These are phyloP conservation scores for Anabas testudineus DNA, from an alignment of 2,797 vertebrate genomes.

Conservation along the genomic window DNA sequence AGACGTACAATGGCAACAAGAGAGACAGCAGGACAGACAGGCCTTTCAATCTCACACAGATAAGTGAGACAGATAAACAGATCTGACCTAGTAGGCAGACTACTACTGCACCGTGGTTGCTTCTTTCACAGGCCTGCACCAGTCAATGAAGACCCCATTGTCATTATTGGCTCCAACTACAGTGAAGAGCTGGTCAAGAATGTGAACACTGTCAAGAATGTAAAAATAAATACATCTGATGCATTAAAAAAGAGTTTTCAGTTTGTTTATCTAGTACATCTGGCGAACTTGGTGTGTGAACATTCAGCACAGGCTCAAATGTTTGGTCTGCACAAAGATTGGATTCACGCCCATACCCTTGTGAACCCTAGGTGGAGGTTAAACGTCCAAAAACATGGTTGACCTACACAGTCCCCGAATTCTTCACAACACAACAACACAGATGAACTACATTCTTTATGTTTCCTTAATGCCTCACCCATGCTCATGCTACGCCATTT, in stretches of 20 bases:
- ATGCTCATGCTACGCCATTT: no score
- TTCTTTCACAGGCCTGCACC: not conserved
- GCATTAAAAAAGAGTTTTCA: not conserved
- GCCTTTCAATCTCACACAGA: slow-evolving; percentile 14
- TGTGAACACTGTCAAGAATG: not conserved
- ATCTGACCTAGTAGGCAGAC: not conserved
- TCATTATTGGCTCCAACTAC: not conserved
- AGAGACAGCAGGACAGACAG: slow-evolving; percentile 11
- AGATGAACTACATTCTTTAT: no score
- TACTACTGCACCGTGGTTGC: slow-evolving; percentile 11
- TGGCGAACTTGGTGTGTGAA: no score
- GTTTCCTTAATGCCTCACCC: no score
- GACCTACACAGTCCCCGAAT: no score
- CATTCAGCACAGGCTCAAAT: no score
- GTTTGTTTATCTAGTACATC: not conserved
- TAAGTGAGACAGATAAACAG: slow-evolving; percentile 31
- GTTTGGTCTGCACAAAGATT: no score
- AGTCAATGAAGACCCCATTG: not conserved
- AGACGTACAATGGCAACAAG: slow-evolving; percentile 31
- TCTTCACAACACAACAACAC: no score
- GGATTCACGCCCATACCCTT: no score
- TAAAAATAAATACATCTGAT: no score
- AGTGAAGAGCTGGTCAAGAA: not conserved
- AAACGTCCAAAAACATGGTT: no score
- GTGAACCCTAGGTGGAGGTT: no score